Evolutionary conservation across 2,797 vertebrate genomes (phyloP), one percentile per base, ranked within the genome.

Genomic region (Pangasius mekongensis): DNA sequence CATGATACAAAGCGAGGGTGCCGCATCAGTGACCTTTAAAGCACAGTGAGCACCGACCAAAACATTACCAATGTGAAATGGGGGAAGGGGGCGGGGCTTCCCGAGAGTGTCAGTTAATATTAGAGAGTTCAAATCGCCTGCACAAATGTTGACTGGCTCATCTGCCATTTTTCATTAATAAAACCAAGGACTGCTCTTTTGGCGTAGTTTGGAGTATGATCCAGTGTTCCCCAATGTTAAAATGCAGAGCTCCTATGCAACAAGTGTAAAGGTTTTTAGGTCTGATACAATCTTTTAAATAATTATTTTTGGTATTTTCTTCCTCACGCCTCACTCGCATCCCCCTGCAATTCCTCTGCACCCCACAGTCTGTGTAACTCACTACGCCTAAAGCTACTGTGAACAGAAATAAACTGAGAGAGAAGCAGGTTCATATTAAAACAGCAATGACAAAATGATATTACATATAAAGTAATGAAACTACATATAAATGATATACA

Each of bases 391-490:
- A 69, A 36, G 71, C 71, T 43, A 69, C 5, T 2, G 3, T 24
- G 39, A 74, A 71, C 67, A 22, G 60, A 30, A 39, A 20, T 36
- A 18, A 6, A 11, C 11, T n/a, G n/a, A 2, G 30, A 47, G 20
- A 24, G n/a, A 47, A 74, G 36, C 20, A 24, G 10, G 71, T 43
- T 73, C 20, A 73, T 43, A 22, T 73, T 73, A 73, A 43, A 39
- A 22, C 69, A 13, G 20, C 20, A 43, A 24, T 1, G n/a, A 84
- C n/a, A 80, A 84, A 67, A 24, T 71, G 39, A 87, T 56, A 62
- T 88, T 80, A 92, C 82, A 91, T 93, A 93, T 56, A 83, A 83
- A 64, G 9, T n/a, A n/a, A n/a, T n/a, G n/a, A n/a, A n/a, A n/a
- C n/a, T n/a, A n/a, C n/a, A n/a, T n/a, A n/a, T n/a, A 84, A 67